phyloP scores from a whole-genome alignment of 2,888 invertebrate genomes.

The Cheilosia scutellata region DNA sequence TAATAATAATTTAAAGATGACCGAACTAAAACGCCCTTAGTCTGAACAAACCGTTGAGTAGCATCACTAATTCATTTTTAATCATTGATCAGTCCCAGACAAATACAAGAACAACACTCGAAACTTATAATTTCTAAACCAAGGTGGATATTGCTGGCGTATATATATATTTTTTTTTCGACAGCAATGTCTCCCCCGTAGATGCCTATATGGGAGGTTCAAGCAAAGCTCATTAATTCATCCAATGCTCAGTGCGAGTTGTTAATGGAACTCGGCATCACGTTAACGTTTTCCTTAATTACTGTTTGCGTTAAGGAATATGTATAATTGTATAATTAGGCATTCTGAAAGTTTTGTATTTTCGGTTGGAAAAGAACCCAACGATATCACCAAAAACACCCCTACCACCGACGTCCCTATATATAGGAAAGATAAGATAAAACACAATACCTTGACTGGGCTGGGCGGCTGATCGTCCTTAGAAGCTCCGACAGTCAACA shows the following conservation, averaged over 20 bases:
- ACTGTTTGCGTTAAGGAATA: conserved; percentile 79
- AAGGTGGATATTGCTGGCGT: not conserved
- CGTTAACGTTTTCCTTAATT: conserved; percentile 78
- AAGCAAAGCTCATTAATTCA: conserved; percentile 72
- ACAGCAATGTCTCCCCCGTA: conserved; percentile 29
- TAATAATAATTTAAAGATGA: conserved; percentile 22
- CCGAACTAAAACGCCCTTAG: conserved; percentile 26
- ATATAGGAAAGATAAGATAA: conserved; percentile 3
- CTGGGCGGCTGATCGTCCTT: conserved; percentile 51
- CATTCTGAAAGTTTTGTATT: conserved; percentile 68
- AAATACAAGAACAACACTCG: conserved; percentile 50
- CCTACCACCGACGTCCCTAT: conserved; percentile 22
- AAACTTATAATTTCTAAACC: conserved; percentile 37
- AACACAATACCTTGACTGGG: not conserved
- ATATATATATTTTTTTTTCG: not conserved
- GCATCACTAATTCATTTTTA: conserved; percentile 73
- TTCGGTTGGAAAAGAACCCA: conserved; percentile 35
- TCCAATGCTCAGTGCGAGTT: conserved; percentile 65
- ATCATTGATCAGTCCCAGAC: conserved; percentile 67
- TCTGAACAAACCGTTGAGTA: conserved; percentile 39
- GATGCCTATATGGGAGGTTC: conserved; percentile 59
- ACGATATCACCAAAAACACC: conserved; percentile 65
- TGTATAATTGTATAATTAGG: conserved; percentile 77
- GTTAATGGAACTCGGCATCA: conserved; percentile 73
- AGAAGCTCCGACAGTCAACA: conserved; percentile 60